Base-by-base conservation (phyloP, 2,113 vertebrate species). In the Crocuta crocuta region DNA sequence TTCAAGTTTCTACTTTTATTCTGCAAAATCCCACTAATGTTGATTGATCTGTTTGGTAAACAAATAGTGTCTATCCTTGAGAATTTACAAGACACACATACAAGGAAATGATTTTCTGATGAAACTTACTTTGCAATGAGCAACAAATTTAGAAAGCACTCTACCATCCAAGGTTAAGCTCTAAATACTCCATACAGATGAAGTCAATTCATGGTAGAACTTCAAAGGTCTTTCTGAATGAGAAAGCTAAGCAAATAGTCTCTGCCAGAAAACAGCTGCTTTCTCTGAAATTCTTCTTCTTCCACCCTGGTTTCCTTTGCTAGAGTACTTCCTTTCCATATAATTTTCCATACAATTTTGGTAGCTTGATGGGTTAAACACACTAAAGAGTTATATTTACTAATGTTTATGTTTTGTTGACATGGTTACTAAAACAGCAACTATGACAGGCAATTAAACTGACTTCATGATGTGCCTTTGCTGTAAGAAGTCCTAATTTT, bases 311-410 rank as follows among this genome's bases (percentile, higher is more conserved):
- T 0, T 8, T 15, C 39, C 80, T 45, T 68, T 21, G 13, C 2
- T 31, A 4, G 16, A 80, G 48, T 33, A 12, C 16, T 8, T 10
- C 1, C 63, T 97, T 94, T 73, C 66, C 1, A 0, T 79, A 48
- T 19, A 58, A 24, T 48, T 68, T 93, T 97, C 92, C 63, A 61
- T 10, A 82, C 11, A 80, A n/a, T 58, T 58, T 84, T 63, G 76
- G 95, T 28, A n/a, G 31, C 45, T 96, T 92, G 97, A 95, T 84
- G 95, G 55, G 53, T 95, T 98, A 93, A 91, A 90, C 97, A 19
- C 88, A 89, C 73, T 92, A 96, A 97, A 74, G 95, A 71, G 92
- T 97, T 89, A 79, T 89, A 89, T 97, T 98, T 98, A 91, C 96
- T 97, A 10, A 89, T 98, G 94, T 98, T 87, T 98, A 83, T 50